phyloP scores from a whole-genome alignment of 2,888 invertebrate genomes.

The Colostygia pectinataria region DNA sequence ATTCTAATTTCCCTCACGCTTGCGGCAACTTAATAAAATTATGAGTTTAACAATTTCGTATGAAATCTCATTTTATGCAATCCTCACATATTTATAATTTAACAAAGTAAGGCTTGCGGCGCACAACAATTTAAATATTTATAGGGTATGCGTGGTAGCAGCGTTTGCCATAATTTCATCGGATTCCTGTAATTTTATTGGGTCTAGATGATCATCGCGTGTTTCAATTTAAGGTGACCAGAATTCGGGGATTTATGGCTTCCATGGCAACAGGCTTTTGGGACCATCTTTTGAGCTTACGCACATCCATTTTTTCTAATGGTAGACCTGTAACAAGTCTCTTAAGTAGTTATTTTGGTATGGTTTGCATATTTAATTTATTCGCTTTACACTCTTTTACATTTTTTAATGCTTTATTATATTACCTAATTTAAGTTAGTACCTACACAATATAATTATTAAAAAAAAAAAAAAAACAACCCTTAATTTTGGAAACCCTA shows the following conservation, averaged over 20 bases:
- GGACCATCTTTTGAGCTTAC: constrained; percentile 18
- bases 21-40: constrained; percentile 21
- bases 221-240: constrained; percentile 40
- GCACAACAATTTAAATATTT: constrained; percentile 52
- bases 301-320: too few relatives aligned
- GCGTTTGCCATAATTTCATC: constrained; percentile 55
- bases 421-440: too few relatives aligned
- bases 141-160: constrained; percentile 70
- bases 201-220: constrained; percentile 60
- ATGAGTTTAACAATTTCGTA: constrained; percentile 24
- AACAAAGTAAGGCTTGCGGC: constrained; percentile 31
- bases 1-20: constrained; percentile 20
- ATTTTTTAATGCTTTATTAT: too few relatives aligned
- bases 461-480: too few relatives aligned
- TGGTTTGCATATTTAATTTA: not conserved
- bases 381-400: too few relatives aligned
- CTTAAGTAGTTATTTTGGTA: too few relatives aligned
- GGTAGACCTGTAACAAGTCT: too few relatives aligned
- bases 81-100: constrained; percentile 26
- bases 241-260: constrained; percentile 22
- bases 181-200: constrained; percentile 55
- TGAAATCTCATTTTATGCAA: constrained; percentile 23
- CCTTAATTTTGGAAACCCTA: constrained; percentile 41
- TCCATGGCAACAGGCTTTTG: constrained; percentile 8
- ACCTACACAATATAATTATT: too few relatives aligned